These are phyloP conservation scores for Sylvia borin DNA, from an alignment of 2,797 vertebrate species.

Conservation along the genomic window DNA sequence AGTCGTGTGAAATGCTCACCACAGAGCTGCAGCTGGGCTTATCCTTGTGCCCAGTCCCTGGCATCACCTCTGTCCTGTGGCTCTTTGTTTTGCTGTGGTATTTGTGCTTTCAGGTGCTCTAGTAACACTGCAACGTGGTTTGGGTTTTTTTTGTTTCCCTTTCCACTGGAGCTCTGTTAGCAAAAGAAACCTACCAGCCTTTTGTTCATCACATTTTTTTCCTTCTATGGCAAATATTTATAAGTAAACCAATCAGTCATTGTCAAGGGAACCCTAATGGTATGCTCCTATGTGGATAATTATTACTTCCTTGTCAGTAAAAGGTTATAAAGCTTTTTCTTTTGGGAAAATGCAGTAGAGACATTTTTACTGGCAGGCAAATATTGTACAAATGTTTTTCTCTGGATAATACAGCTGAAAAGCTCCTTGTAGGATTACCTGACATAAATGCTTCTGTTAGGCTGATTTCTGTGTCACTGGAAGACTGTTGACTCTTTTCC, in stretches of 20 bases:
- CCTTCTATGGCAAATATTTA: slow-evolving; percentile 2
- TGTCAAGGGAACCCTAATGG: slow-evolving; percentile 60
- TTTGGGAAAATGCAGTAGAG: slow-evolving; percentile 52
- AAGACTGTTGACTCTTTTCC: slow-evolving; percentile 15
- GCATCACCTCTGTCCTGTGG: not conserved
- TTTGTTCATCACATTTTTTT: not conserved
- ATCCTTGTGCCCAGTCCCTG: not conserved
- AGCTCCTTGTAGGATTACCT: slow-evolving; percentile 60
- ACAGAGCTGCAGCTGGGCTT: not conserved
- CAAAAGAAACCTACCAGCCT: slow-evolving; percentile 28
- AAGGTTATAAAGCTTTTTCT: slow-evolving; percentile 66
- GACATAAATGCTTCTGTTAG: slow-evolving; percentile 44
- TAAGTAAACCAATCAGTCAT: not conserved
- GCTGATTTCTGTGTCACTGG: slow-evolving; percentile 17
- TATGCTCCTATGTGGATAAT: slow-evolving; percentile 61
- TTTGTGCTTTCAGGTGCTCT: slow-evolving; percentile 27
- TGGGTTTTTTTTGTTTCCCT: not conserved
- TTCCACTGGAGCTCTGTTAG: slow-evolving; percentile 29
- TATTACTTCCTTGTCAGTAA: slow-evolving; percentile 68
- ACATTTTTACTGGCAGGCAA: slow-evolving; percentile 39
- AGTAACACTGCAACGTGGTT: not conserved
- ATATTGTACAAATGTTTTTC: slow-evolving; percentile 61
- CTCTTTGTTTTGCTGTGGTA: not conserved
- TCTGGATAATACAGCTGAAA: slow-evolving; percentile 29
- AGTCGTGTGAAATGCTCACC: not conserved